phyloP scores from a whole-genome alignment of 2,888 invertebrate genomes.

The Drosophila basisetae region DNA sequence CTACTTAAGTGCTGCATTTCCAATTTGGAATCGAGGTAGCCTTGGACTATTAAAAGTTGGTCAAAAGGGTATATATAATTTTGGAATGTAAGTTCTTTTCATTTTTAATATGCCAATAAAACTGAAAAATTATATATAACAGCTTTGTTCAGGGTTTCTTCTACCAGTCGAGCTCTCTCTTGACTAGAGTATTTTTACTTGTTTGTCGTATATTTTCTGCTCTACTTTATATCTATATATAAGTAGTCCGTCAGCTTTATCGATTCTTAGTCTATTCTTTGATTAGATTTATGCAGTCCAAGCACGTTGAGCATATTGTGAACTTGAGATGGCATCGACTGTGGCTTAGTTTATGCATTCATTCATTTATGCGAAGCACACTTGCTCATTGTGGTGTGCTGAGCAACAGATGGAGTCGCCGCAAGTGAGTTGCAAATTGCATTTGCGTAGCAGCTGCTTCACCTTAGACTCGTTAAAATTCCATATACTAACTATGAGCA shows the following conservation, averaged over 20 bases:
- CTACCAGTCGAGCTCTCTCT: not conserved
- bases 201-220: not conserved
- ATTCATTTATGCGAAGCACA: conserved; percentile 12
- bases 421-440: conserved; percentile 19
- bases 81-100: not conserved
- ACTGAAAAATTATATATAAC: not conserved
- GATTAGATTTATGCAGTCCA: not conserved
- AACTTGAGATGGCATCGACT: not conserved
- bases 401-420: conserved; percentile 8
- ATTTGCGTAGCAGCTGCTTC: conserved; percentile 8
- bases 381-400: conserved; percentile 14
- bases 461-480: conserved; percentile 28
- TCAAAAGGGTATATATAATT: not conserved
- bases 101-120: not conserved
- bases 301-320: not conserved
- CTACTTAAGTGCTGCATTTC: not conserved
- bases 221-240: not conserved
- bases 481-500: conserved; percentile 21
- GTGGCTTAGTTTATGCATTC: not conserved
- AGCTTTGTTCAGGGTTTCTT: not conserved
- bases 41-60: too few species aligned
- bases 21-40: not conserved
- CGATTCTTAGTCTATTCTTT: not conserved
- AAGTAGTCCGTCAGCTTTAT: not conserved
- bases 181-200: not conserved